Evolutionary conservation across 2,797 vertebrate species (phyloP), one percentile per base, ranked within the genome.

Genomic region (Distichodus sexfasciatus): DNA sequence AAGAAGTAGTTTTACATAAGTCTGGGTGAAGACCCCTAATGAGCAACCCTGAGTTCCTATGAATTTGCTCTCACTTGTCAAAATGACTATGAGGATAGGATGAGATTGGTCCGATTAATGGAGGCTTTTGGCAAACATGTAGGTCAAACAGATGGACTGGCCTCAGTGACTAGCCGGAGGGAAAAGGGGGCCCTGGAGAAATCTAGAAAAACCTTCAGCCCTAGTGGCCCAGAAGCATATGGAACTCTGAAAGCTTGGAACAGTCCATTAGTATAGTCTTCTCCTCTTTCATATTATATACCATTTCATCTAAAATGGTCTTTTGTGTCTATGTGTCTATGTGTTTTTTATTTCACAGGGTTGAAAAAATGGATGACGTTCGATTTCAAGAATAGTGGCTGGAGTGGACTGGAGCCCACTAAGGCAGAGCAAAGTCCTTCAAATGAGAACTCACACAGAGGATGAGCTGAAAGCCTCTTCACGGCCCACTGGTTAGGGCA

Each of bases 91-190:
- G n/a, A n/a, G n/a, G n/a, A n/a, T n/a, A 12, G 31, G 35, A 14
- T 26, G 19, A 48, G 10, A 21, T 15, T 12, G 14, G 31, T 55
- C 19, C 31, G 53, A 29, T 24, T 35, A 57, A 50, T 14, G 21
- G 51, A 41, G 40, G 58, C 26, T 14, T n/a, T 6, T 14, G 51
- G 51, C 8, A 35, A 62, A 63, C 40, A 59, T 1, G 43, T 62
- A 74, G 69, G 76, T 68, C 60, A 24, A 28, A 65, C 74, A 82
- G 82, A 82, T 79, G 71, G 83, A 79, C 67, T 70, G 75, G 78
- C 75, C 81, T 79, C 77, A 61, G 61, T 81, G 57, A 78, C 69
- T 73, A 69, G 79, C 71, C 44, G 23, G 40, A 72, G 71, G 17
- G 40, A 43, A 77, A 67, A 33, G 47, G 40, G 44, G 53, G 59